A percentile compares a stretch with the other conserved stretches of the same genome.
These are phyloP conservation scores for Sylvia borin DNA, from an alignment of 2,797 vertebrate genomes.

Conservation along the genomic window DNA sequence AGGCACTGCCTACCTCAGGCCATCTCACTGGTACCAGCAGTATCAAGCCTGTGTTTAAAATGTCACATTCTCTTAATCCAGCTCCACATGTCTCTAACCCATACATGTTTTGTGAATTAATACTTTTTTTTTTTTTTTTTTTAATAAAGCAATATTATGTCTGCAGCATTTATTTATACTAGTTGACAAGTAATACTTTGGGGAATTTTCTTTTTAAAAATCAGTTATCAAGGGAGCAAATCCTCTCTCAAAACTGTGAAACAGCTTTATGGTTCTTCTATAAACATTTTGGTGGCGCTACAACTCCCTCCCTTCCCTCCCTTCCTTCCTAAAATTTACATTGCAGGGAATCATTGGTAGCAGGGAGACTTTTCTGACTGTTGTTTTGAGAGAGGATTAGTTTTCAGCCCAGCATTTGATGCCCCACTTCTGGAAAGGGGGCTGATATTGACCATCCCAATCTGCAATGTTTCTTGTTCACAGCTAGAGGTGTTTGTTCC, in stretches of 20 bases:
- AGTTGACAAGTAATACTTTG: not conserved
- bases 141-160: not conserved
- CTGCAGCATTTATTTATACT: slow-evolving; percentile 18
- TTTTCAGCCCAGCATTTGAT: not conserved
- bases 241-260: slow-evolving; percentile 24
- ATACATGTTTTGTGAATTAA: not conserved
- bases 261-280: not conserved
- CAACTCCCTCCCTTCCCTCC: not conserved
- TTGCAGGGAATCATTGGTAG: not conserved
- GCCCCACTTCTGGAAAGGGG: not conserved
- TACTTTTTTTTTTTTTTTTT: not conserved
- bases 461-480: fast-evolving
- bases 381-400: not conserved
- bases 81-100: not conserved
- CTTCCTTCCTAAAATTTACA: not conserved
- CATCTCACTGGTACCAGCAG: not conserved
- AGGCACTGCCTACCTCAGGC: fast-evolving
- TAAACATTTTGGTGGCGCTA: not conserved
- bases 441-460: not conserved
- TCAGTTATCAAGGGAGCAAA: not conserved
- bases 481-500: fast-evolving
- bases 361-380: not conserved
- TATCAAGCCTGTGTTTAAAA: not conserved
- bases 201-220: not conserved
- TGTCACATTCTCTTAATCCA: not conserved